Base-by-base conservation (phyloP, 1,140 invertebrate genomes). In the Lethrus apterus region DNA sequence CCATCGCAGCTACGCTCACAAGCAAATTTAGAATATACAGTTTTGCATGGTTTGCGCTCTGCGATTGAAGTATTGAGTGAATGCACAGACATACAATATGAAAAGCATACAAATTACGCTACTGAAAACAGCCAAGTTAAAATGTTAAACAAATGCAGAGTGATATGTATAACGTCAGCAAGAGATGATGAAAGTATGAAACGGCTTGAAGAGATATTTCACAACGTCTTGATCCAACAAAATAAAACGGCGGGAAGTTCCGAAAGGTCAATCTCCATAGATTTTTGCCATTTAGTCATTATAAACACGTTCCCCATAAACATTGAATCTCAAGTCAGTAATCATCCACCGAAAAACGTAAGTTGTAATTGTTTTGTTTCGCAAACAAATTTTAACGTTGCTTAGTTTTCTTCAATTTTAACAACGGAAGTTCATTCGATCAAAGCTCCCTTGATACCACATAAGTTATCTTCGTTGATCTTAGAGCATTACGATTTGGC, bases 401-500 rank as follows among this genome's bases (percentile, higher is more conserved):
- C 57, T 51, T 32, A 81, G 78, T 63, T 86, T 32, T 84, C 83
- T 1, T 62, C 79, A 2, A 62, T 77, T 14, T 58, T 86, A 32
- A 77, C 73, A 8, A 77, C 76, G 19, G 83, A 87, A 71, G 76
- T 87, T 4, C 76, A 84, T 54, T 77, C 77, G 2, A 76, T 83
- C 10, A 80, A 78, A 63, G 82, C 84, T 2, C 70, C 75, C 5
- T 62, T 70, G n/a, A 67, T 75, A 26, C 68, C 81, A 0, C 75
- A 71, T 44, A 82, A 89, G 57, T 65, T 91, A 7, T 82, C 84
- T 0, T 75, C 84, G 38, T 64, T 89, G 1, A 86, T 89, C 44
- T 65, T 89, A 45, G 77, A 80, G 4, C 93, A 97, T 67, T 97
- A 94, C 59, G 80, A 89, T 63, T 70, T 98, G n/a, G 84, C 91